These are phyloP conservation scores for Elachura formosa DNA, from an alignment of 2,113 vertebrate species.

Conservation along the genomic window DNA sequence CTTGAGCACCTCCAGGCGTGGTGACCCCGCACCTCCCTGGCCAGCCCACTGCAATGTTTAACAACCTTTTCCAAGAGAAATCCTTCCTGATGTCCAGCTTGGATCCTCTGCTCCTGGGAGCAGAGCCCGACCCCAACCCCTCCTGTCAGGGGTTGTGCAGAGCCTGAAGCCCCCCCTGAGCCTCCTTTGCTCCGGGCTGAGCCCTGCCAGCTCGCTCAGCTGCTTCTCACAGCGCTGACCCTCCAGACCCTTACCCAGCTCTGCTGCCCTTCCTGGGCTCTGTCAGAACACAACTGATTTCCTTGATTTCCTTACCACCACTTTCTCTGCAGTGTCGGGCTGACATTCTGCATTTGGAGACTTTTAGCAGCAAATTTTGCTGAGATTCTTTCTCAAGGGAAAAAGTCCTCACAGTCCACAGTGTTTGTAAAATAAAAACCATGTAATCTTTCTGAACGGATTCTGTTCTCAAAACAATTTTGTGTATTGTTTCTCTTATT, in stretches of 20 bases:
- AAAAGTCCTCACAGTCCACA: too few species aligned
- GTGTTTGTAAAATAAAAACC: too few species aligned
- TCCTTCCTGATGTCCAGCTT: background rate
- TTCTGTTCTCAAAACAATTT: too few species aligned
- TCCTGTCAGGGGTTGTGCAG: background rate
- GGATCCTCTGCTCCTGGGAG: too few species aligned
- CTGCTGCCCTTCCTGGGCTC: background rate
- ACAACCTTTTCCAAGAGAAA: background rate
- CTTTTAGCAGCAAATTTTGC: too few species aligned
- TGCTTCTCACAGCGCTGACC: background rate
- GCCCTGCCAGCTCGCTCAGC: background rate
- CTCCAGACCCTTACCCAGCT: background rate
- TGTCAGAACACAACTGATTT: background rate
- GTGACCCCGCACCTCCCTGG: background rate
- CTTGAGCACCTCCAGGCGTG: background rate
- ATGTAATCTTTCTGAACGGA: too few species aligned
- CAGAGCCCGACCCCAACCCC: fast-evolving
- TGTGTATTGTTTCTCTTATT: too few species aligned
- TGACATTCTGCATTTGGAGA: too few species aligned
- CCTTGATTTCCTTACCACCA: background rate
- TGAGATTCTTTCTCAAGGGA: too few species aligned
- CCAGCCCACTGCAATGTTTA: background rate
- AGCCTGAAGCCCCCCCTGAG: background rate
- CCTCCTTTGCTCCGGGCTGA: background rate
- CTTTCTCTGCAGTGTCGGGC: background rate